Evolutionary conservation across 2,888 invertebrate genomes (phyloP), one percentile per base, ranked within the genome.

Genomic region (Strigamia crassipes): DNA sequence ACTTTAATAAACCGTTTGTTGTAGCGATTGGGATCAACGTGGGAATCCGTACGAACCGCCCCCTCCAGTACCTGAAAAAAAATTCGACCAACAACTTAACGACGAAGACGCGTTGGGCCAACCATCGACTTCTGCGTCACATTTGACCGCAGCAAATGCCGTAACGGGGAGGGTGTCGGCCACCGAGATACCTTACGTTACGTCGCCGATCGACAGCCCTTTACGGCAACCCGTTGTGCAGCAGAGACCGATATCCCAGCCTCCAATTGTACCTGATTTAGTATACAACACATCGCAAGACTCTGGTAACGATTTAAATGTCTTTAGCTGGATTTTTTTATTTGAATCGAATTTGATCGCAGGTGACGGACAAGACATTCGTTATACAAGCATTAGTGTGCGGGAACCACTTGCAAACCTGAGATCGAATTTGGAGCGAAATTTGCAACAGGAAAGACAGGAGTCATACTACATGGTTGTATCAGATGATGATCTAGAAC

Each of bases 331-430:
- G 21, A 18, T n/a, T 6, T 51, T 41, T 18, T n/a, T n/a, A n/a
- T n/a, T n/a, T 12, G 3, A 41, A 6, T 41, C 9, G n/a, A 15
- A 9, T 12, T 27, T n/a, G 23, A 56, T 27, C n/a, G 31, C 34
- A 34, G 81, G 61, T 34, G 61, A 46, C 31, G 81, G 81, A 38
- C 81, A 51, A 78, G 78, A 81, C 31, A 46, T 81, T 42, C 77
- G 96, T 78, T 96, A 96, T 87, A 96, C 96, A 0, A 95, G 95
- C 86, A 96, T 96, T 85, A 96, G 95, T 84, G 96, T 96, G 1
- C 90, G 96, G 21, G 96, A 96, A 87, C 96, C 96, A 0, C 89
- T 96, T 83, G 94, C 95, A 4, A 92, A 92, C 86, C 92, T 93
- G 84, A 91, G 93, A 84, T 92, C 92, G 79, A 73, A 73, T 73